Base-by-base conservation (phyloP, 2,888 invertebrate genomes). In the Drosophila histrio region DNA sequence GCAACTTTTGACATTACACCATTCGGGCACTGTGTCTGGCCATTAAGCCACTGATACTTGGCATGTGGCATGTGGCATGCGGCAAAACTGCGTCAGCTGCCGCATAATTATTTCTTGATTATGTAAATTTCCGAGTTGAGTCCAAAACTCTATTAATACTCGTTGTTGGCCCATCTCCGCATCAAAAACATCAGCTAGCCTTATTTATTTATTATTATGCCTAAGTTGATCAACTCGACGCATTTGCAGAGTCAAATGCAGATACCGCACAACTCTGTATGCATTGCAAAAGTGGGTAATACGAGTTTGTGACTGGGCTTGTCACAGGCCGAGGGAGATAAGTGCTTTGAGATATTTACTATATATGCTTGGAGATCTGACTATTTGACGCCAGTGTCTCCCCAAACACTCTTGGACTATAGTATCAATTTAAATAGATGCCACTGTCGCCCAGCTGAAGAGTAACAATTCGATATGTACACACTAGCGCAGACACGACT, bases 61-160 rank as follows among this genome's bases (percentile, higher is more conserved):
- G 43, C 43, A 53, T 34, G 43, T 39, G 52, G 52, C 38, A 52
- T 50, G 50, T n/a, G 50, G 49, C 22, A 36, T 49, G 28, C n/a
- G 19, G 52, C 50, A 50, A 50, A 28, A 9, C 17, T 53, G 62
- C 74, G 54, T 60, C 80, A 82, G 79, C 86, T 86, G 85, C 22
- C 65, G 83, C 82, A 82, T 82, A 86, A 82, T 82, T 82, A 82
- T 82, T 83, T 82, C 68, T 82, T 83, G 87, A 82, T 82, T 82
- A 82, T 82, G 82, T 75, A 86, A 82, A 86, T 82, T 77, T 72
- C 61, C 46, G 2, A 53, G 39, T 41, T 58, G 60, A 47, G 39
- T 64, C 58, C 36, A 63, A 77, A 70, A 76, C 82, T 79, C 82
- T 76, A 81, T 81, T 81, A 85, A 85, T 82, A 44, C 44, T 19